phyloP scores from a whole-genome alignment of 2,888 invertebrate genomes.

The Choristoneura rosaceana region DNA sequence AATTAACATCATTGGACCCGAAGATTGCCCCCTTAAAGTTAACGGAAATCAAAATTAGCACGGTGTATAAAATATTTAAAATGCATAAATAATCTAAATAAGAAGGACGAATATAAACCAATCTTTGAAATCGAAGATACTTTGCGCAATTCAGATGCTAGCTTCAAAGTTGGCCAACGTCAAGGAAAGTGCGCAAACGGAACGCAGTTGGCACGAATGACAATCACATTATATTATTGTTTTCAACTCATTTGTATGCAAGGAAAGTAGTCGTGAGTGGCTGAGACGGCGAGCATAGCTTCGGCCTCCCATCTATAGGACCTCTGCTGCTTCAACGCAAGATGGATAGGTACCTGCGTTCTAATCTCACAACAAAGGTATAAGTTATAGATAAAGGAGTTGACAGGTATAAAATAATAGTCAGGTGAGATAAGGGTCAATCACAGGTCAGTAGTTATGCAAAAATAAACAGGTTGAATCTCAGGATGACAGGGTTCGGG shows the following conservation, averaged over 20 bases:
- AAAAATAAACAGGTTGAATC: too few relatives aligned
- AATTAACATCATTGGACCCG: too few relatives aligned
- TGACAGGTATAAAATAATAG: too few relatives aligned
- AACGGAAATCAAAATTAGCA: too few relatives aligned
- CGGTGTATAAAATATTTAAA: too few relatives aligned
- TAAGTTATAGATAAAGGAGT: neutral
- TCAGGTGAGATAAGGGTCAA: too few relatives aligned
- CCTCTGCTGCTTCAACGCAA: neutral
- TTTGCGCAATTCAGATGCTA: neutral
- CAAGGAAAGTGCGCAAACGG: constrained; percentile 52
- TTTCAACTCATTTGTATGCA: constrained; percentile 65
- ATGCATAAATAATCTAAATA: too few relatives aligned
- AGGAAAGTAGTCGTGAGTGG: constrained; percentile 51
- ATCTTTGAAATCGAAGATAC: neutral
- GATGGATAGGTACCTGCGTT: neutral
- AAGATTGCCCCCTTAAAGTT: too few relatives aligned
- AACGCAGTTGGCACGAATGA: constrained; percentile 45
- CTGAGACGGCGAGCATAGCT: constrained; percentile 36
- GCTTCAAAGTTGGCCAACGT: constrained; percentile 38
- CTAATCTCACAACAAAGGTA: neutral
- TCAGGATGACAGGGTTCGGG: too few relatives aligned
- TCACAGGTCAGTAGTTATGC: too few relatives aligned
- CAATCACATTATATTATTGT: constrained; percentile 59
- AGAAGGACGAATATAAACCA: too few relatives aligned
- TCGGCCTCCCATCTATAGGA: neutral